These are phyloP conservation scores for Tupiocoris notatus DNA, from an alignment of 2,888 invertebrate genomes.

Conservation along the genomic window DNA sequence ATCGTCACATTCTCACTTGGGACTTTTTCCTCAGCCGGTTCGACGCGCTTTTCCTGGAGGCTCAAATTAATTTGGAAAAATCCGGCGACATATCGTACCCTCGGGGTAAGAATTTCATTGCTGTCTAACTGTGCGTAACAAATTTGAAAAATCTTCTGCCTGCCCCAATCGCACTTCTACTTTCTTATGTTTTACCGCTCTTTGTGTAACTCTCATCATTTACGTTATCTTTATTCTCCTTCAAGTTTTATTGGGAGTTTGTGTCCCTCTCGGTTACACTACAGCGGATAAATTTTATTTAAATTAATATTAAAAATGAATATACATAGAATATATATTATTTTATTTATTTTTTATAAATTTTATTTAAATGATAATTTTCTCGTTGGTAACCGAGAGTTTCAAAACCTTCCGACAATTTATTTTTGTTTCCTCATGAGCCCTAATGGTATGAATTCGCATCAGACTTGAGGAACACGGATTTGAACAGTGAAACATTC, in stretches of 20 bases:
- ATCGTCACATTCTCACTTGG: constrained; percentile 89
- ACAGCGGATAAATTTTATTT: too few species aligned
- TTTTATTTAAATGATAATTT: too few species aligned
- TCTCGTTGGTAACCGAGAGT: too few species aligned
- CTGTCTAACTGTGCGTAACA: too few species aligned
- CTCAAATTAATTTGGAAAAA: constrained; percentile 86
- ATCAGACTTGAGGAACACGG: constrained; percentile 82
- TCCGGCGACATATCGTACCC: constrained; percentile 79
- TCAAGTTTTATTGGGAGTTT: background rate
- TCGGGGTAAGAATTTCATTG: constrained; percentile 61
- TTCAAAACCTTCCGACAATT: constrained; percentile 4
- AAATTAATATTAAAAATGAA: too few species aligned
- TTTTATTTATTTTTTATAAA: too few species aligned
- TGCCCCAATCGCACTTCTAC: too few species aligned
- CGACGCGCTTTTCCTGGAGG: constrained; percentile 92
- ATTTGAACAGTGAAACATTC: constrained; percentile 81
- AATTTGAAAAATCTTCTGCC: too few species aligned
- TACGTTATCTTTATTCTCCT: background rate
- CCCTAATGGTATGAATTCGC: constrained; percentile 6
- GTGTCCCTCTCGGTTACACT: background rate
- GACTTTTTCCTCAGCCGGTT: constrained; percentile 96
- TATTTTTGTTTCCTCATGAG: background rate
- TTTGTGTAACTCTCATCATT: background rate
- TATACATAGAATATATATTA: too few species aligned
- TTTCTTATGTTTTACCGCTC: background rate